These are phyloP conservation scores for Eumaeus atala DNA, from an alignment of 1,140 invertebrate genomes.

Conservation along the genomic window DNA sequence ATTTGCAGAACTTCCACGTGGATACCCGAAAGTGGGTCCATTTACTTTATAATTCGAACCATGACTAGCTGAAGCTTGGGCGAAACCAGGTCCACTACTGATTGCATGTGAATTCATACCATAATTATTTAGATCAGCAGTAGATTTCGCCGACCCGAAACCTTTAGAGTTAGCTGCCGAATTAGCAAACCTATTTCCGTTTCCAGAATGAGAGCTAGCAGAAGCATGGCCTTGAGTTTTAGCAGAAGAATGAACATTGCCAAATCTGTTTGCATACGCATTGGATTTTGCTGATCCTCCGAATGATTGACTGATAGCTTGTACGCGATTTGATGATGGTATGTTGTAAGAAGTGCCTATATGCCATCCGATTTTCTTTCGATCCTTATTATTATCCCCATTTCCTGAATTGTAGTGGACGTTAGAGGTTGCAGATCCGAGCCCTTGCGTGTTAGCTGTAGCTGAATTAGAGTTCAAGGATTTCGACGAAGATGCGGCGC, in stretches of 20 bases:
- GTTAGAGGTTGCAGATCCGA: conserved; percentile 5
- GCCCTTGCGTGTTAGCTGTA: conserved; percentile 6
- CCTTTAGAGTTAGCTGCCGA: conserved; percentile 35
- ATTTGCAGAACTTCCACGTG: conserved; percentile 36
- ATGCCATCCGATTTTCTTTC: conserved; percentile 35
- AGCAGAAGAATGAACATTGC: conserved; percentile 35
- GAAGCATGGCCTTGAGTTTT: conserved; percentile 38
- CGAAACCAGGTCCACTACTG: conserved; percentile 20
- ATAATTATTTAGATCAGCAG: conserved; percentile 35
- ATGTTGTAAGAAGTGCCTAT: conserved; percentile 44
- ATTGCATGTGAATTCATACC: conserved; percentile 31
- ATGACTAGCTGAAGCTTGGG: conserved; percentile 13
- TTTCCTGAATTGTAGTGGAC: not conserved
- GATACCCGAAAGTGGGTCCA: conserved; percentile 9
- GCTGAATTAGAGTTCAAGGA: not conserved
- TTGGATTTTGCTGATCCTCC: conserved; percentile 29
- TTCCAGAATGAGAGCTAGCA: conserved; percentile 30
- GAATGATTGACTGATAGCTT: conserved; percentile 31
- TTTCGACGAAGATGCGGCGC: conserved; percentile 5
- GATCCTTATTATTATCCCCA: not conserved
- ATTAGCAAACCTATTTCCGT: conserved; percentile 24
- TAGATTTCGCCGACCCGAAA: conserved; percentile 36
- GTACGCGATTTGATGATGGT: conserved; percentile 25
- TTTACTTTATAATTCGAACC: not conserved
- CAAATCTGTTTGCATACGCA: conserved; percentile 26